A percentile compares a stretch with the other conserved stretches of the same genome.
Evolutionary conservation across 37 sponge, comb jelly and placozoan genomes (phyloP).

Genomic region (Haliclona indistincta): DNA sequence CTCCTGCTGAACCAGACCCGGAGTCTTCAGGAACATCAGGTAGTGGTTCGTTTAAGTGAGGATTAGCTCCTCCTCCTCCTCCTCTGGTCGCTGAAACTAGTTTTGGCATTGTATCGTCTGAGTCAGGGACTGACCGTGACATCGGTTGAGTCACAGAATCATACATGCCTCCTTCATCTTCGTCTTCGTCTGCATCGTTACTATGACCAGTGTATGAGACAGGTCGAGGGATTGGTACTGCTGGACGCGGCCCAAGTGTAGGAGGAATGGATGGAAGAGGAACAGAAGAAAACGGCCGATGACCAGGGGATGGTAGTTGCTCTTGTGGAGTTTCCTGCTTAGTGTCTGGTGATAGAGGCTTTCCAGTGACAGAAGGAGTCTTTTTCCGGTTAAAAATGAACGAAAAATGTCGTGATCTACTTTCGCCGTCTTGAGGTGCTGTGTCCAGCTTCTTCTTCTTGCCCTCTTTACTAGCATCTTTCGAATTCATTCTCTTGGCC

Average conservation of each 20-base stretch:
- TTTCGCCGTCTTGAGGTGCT: not conserved
- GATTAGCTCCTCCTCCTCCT: not conserved
- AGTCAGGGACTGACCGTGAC: not conserved
- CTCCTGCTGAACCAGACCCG: conserved; percentile 1
- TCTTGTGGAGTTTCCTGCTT: too few relatives aligned
- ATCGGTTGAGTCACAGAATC: not conserved
- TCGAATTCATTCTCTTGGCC: too few relatives aligned
- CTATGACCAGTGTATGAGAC: too few relatives aligned
- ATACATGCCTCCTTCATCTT: conserved; percentile 17
- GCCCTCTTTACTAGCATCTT: too few relatives aligned
- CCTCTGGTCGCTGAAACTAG: not conserved
- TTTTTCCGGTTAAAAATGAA: not conserved
- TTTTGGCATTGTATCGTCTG: not conserved
- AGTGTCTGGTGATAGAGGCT: conserved; percentile 4
- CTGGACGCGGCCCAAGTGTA: not conserved
- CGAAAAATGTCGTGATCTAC: not conserved
- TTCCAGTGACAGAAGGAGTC: not conserved
- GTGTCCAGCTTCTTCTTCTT: not conserved
- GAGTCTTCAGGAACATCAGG: conserved; percentile 58
- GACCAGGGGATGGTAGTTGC: too few relatives aligned
- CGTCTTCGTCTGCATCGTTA: conserved; percentile 9
- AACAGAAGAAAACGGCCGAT: conserved; percentile 11
- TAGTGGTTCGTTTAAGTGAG: conserved; percentile 25
- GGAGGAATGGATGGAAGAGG: conserved; percentile 11
- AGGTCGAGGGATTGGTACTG: conserved; percentile 8